Percentiles rank a stretch among this genome's conserved stretches.
phyloP scores from a whole-genome alignment of 1,140 invertebrate species.

The Phymorhynchus buccinoides region DNA sequence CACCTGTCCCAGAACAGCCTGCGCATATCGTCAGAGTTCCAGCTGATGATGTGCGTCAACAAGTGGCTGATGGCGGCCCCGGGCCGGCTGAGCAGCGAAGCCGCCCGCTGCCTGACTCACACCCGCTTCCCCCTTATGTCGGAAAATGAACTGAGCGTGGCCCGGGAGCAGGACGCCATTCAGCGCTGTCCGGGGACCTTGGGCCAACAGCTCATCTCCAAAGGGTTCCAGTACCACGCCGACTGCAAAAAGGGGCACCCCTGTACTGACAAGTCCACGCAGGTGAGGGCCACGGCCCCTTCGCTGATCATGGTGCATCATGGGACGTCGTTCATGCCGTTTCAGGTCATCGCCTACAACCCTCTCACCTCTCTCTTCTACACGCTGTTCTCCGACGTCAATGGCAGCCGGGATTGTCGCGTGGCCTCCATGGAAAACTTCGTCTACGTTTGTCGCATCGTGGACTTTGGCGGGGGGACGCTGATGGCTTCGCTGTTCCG shows the following conservation, averaged over 20 bases:
- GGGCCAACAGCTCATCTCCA: conserved; percentile 55
- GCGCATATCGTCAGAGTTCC: conserved; percentile 63
- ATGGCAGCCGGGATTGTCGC: conserved; percentile 69
- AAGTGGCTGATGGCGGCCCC: conserved; percentile 64
- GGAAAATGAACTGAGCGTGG: conserved; percentile 58
- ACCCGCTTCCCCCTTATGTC: conserved; percentile 70
- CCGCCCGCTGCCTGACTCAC: conserved; percentile 53
- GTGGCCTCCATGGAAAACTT: conserved; percentile 69
- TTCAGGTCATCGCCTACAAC: conserved; percentile 70
- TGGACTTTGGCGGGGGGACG: conserved; percentile 71
- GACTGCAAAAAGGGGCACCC: conserved; percentile 69
- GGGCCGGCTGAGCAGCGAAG: conserved; percentile 53
- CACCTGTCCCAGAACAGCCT: conserved; percentile 63
- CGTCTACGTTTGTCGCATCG: conserved; percentile 69
- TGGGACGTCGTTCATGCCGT: conserved; percentile 68
- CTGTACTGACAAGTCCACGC: conserved; percentile 58
- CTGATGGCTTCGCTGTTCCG: conserved; percentile 69
- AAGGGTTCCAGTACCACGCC: conserved; percentile 67
- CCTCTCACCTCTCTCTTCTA: conserved; percentile 63
- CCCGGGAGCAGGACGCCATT: conserved; percentile 64
- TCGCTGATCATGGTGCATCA: conserved; percentile 68
- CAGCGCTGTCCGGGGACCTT: conserved; percentile 57
- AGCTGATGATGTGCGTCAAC: conserved; percentile 77
- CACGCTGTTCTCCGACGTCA: conserved; percentile 66
- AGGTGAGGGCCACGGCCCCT: conserved; percentile 57